Conservation (phyloP, 2,113 vertebrate genomes). For the Corythaixoides concolor region DNA sequence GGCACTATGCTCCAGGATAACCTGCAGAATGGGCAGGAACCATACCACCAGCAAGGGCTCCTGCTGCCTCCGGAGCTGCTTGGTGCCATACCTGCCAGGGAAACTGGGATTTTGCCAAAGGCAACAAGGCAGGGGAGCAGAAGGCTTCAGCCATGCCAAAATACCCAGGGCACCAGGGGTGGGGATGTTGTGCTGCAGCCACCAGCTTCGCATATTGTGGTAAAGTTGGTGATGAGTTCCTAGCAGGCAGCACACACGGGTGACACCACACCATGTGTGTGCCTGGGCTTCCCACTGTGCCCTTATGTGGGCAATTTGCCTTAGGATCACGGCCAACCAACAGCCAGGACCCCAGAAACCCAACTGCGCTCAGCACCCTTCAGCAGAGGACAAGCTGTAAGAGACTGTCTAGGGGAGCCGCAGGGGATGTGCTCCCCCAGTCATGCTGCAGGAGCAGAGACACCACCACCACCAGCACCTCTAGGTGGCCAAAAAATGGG, state of each 20-base stretch:
- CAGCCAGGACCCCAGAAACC: background rate
- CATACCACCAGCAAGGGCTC: background rate
- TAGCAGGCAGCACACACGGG: background rate
- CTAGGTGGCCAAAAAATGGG: background rate
- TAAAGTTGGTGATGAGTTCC: background rate
- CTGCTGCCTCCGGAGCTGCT: background rate
- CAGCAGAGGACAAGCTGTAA: background rate
- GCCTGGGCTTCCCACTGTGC: background rate
- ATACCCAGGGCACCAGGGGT: background rate
- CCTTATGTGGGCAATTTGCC: background rate
- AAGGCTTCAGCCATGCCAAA: background rate
- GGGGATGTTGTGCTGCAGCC: background rate
- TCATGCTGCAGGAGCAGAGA: background rate
- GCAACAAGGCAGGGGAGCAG: background rate
- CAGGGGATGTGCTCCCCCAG: background rate
- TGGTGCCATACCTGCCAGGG: background rate
- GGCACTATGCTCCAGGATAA: background rate
- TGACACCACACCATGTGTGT: background rate
- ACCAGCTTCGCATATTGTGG: accelerated
- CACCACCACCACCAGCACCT: background rate
- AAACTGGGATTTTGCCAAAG: background rate
- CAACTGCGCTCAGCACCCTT: background rate
- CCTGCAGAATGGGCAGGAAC: background rate
- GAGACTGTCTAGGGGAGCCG: background rate
- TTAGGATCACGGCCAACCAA: background rate